phyloP scores from a whole-genome alignment of 1,140 invertebrate genomes.

The Glossosoma conforme region DNA sequence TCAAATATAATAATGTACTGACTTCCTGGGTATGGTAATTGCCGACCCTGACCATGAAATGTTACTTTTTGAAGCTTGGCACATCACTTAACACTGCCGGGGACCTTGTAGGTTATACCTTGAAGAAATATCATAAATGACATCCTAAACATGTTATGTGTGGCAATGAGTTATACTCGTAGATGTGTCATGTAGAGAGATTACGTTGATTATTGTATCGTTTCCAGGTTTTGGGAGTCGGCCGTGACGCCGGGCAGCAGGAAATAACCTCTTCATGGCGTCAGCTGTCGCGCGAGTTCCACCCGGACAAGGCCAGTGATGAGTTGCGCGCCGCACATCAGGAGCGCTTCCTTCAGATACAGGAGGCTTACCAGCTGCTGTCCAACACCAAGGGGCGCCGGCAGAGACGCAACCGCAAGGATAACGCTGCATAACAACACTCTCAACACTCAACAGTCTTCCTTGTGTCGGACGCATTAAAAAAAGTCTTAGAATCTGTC shows the following conservation, averaged over 20 bases:
- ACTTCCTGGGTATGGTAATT: too few species aligned
- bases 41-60: too few species aligned
- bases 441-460: too few species aligned
- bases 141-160: conserved; percentile 6
- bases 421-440: too few species aligned
- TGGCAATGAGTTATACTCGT: background rate
- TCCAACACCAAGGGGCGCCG: conserved; percentile 77
- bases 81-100: too few species aligned
- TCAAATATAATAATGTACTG: too few species aligned
- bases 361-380: conserved; percentile 86
- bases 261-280: conserved; percentile 82
- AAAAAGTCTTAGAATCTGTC: too few species aligned
- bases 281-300: conserved; percentile 77
- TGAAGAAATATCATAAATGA: background rate
- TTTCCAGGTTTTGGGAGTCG: conserved; percentile 68
- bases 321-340: conserved; percentile 62
- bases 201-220: too few species aligned
- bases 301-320: conserved; percentile 88
- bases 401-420: conserved; percentile 65
- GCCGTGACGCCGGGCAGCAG: conserved; percentile 70
- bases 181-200: too few species aligned
- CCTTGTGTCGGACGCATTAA: too few species aligned
- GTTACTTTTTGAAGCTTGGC: too few species aligned
- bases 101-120: too few species aligned
- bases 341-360: conserved; percentile 88